Evolutionary conservation across 2,888 invertebrate species (phyloP).

Genomic region (Uloborus plumipes): DNA sequence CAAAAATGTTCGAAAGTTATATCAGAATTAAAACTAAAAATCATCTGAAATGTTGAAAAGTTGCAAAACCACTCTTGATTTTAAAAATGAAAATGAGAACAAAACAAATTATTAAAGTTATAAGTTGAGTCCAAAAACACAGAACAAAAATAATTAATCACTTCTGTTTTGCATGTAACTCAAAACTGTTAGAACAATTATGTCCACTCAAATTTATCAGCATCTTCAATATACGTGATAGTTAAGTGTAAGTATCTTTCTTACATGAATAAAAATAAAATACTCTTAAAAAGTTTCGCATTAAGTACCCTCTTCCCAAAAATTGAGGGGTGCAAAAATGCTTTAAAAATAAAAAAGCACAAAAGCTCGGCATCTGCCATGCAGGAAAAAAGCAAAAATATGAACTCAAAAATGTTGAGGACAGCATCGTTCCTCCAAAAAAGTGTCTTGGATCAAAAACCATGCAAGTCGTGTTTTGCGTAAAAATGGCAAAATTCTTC

Average conservation of each 20-base stretch:
- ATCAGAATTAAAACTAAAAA: background rate
- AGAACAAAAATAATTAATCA: too few species aligned
- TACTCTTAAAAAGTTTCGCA: background rate
- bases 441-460: slow-evolving; percentile 2
- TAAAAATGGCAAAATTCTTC: slow-evolving; percentile 17
- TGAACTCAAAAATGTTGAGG: slow-evolving; percentile 7
- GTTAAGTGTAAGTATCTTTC: background rate
- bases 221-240: background rate
- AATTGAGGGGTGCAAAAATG: slow-evolving; percentile 2
- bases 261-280: background rate
- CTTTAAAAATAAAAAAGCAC: slow-evolving; percentile 12
- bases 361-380: slow-evolving; percentile 28
- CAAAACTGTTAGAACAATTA: too few species aligned
- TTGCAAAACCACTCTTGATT: background rate
- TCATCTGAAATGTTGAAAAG: background rate
- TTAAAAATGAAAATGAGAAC: background rate
- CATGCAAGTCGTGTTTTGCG: slow-evolving; percentile 2
- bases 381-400: slow-evolving; percentile 31
- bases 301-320: background rate
- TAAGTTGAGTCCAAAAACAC: too few species aligned
- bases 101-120: background rate
- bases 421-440: slow-evolving; percentile 13
- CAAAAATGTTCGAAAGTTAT: too few species aligned
- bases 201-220: too few species aligned
- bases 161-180: too few species aligned